Percentiles rank a stretch among this genome's conserved stretches.
These are phyloP conservation scores for Poeciliopsis prolifica DNA, from an alignment of 2,113 vertebrate species.

Conservation along the genomic window DNA sequence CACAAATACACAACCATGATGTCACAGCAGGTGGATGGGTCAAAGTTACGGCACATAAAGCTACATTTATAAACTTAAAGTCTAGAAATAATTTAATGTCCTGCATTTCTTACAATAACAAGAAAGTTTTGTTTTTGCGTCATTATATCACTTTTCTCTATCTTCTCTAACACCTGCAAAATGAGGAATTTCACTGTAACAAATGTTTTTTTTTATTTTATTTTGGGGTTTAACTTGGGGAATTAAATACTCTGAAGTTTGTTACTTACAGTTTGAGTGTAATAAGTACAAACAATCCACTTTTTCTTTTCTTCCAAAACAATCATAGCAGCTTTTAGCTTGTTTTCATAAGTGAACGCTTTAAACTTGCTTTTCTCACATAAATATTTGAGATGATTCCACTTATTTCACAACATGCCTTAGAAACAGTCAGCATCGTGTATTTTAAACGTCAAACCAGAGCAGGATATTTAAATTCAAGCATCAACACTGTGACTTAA, in stretches of 20 bases:
- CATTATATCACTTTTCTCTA: not conserved
- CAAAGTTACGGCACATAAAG: slow-evolving; percentile 22
- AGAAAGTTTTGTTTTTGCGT: slow-evolving; percentile 2
- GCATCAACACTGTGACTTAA: slow-evolving; percentile 14
- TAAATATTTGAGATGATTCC: not conserved
- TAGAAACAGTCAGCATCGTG: not conserved
- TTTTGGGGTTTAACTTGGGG: not conserved
- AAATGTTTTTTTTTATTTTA: not conserved
- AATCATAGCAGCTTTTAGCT: not conserved
- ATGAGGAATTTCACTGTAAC: not conserved
- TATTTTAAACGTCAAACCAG: slow-evolving; percentile 7
- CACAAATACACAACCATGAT: slow-evolving; percentile 17
- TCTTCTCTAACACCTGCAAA: not conserved
- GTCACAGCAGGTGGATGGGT: slow-evolving; percentile 25
- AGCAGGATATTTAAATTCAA: slow-evolving; percentile 7
- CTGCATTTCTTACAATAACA: not conserved
- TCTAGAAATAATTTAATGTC: not conserved
- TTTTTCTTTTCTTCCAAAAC: not conserved
- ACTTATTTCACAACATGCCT: slow-evolving; percentile 14
- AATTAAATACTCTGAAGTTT: not conserved
- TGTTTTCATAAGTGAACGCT: slow-evolving; percentile 5
- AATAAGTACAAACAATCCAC: not conserved
- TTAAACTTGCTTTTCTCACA: not conserved
- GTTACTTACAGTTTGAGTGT: not conserved
- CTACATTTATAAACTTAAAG: not conserved